These are phyloP conservation scores for Tiphia femorata DNA, from an alignment of 2,888 invertebrate species.

Conservation along the genomic window DNA sequence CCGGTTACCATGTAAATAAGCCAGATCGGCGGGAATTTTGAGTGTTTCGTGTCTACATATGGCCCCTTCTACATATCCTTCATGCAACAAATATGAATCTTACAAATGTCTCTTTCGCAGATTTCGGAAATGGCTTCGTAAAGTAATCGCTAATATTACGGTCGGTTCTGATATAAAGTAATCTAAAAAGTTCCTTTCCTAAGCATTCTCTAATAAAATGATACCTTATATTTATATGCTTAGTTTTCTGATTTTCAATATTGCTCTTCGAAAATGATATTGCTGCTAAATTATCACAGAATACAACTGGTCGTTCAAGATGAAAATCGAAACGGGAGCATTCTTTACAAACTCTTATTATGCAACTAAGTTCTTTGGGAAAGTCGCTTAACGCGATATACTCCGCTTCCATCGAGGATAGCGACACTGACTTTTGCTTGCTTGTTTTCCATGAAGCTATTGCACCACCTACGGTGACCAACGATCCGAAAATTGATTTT, in stretches of 20 bases:
- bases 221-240: conserved; percentile 27
- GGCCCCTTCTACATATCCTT: not conserved
- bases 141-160: not conserved
- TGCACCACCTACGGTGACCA: conserved; percentile 10
- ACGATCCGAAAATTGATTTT: conserved; percentile 24
- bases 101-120: not conserved
- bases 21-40: too few relatives aligned
- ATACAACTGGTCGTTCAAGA: conserved; percentile 7
- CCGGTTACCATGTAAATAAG: too few relatives aligned
- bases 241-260: conserved; percentile 22
- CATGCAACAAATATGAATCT: not conserved
- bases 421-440: conserved; percentile 37
- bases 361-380: conserved; percentile 33
- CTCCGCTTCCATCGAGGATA: conserved; percentile 44
- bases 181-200: conserved; percentile 10
- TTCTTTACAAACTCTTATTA: conserved; percentile 12
- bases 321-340: conserved; percentile 5
- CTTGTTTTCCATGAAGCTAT: conserved; percentile 25
- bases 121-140: not conserved
- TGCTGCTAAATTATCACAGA: conserved; percentile 35
- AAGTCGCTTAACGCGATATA: conserved; percentile 37
- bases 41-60: not conserved
- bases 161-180: conserved; percentile 6
- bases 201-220: conserved; percentile 25
- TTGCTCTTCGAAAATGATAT: conserved; percentile 27